These are phyloP conservation scores for Phenganax marumi DNA, from an alignment of 92 coral and sea anemone species.

Conservation along the genomic window DNA sequence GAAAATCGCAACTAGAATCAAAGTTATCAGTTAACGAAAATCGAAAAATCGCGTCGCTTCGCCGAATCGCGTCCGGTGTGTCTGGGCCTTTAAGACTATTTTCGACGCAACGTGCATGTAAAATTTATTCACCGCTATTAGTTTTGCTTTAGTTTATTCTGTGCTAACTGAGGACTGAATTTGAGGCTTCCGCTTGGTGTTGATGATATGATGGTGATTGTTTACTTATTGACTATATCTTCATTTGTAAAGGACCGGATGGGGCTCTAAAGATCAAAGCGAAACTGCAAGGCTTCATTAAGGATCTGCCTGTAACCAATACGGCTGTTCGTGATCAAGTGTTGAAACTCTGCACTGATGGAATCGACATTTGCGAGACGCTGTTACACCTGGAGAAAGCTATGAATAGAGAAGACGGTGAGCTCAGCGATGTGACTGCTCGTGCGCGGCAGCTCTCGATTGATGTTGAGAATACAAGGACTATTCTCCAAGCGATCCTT, in stretches of 20 bases:
- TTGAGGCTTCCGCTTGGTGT: not conserved
- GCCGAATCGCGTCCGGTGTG: too few species aligned
- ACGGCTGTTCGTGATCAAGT: not conserved
- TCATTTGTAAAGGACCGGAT: not conserved
- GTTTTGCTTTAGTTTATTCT: too few species aligned
- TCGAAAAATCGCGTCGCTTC: too few species aligned
- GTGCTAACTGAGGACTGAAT: too few species aligned
- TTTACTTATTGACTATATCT: too few species aligned
- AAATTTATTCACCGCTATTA: too few species aligned
- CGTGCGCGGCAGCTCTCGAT: constrained; percentile 1
- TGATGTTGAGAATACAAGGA: not conserved
- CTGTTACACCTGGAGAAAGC: constrained; percentile 2
- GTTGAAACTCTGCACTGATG: constrained; percentile 21
- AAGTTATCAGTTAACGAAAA: too few species aligned
- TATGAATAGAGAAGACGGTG: not conserved
- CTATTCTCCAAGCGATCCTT: not conserved
- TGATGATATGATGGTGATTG: not conserved
- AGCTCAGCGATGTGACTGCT: constrained; percentile 4
- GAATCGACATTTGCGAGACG: constrained; percentile 19
- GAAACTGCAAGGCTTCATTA: not conserved
- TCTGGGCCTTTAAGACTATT: too few species aligned
- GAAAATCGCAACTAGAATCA: too few species aligned
- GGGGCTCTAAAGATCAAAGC: not conserved
- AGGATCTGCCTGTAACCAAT: not conserved
- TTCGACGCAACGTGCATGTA: too few species aligned